A percentile compares a stretch with the other conserved stretches of the same genome.
These are phyloP conservation scores for Lobophora halterata DNA, from an alignment of 2,888 invertebrate species.

Conservation along the genomic window DNA sequence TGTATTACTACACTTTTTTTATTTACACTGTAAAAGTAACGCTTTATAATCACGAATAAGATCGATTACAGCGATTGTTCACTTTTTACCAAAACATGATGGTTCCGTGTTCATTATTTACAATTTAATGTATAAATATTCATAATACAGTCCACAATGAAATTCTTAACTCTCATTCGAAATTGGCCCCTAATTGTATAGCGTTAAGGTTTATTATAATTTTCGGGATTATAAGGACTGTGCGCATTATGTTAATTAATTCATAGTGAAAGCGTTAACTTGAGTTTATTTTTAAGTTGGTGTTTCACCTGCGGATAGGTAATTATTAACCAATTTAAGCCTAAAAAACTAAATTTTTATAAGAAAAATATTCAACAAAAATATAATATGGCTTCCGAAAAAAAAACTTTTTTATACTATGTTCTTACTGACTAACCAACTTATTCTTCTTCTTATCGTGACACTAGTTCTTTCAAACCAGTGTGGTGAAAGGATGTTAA, in stretches of 20 bases:
- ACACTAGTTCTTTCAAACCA: too few relatives aligned
- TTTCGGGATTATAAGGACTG: background rate
- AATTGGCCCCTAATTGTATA: background rate
- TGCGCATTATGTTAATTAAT: slow-evolving; percentile 60
- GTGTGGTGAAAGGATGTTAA: too few relatives aligned
- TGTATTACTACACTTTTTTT: slow-evolving; percentile 18
- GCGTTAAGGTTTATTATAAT: background rate
- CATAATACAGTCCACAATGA: slow-evolving; percentile 21
- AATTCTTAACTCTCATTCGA: background rate
- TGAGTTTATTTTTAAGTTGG: slow-evolving; percentile 20
- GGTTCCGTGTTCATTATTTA: slow-evolving; percentile 54
- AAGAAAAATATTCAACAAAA: too few relatives aligned
- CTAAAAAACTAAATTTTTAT: too few relatives aligned
- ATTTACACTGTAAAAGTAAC: slow-evolving; percentile 42
- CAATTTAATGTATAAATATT: slow-evolving; percentile 47
- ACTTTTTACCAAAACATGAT: slow-evolving; percentile 55
- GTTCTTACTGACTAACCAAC: too few relatives aligned
- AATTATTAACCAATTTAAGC: slow-evolving; percentile 1
- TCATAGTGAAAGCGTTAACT: slow-evolving; percentile 70
- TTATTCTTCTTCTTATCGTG: too few relatives aligned
- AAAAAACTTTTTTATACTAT: too few relatives aligned
- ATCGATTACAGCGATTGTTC: slow-evolving; percentile 54
- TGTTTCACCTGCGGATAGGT: slow-evolving; percentile 13
- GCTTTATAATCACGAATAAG: slow-evolving; percentile 44
- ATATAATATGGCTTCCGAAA: too few relatives aligned